Evolutionary conservation across 2,113 vertebrate genomes (phyloP).

Genomic region (Papio anubis): DNA sequence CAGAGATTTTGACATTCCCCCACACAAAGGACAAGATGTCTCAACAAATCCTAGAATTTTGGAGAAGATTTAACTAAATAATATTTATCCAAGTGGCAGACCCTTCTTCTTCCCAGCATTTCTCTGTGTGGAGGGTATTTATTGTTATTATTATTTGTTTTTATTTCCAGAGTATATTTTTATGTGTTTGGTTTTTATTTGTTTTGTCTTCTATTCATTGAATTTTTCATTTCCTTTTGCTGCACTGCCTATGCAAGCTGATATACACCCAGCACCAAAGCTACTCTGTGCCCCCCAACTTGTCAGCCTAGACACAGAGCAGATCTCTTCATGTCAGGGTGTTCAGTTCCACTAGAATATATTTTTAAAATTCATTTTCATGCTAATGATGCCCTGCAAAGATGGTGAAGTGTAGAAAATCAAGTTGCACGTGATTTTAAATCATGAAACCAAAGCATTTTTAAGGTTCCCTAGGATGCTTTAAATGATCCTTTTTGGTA

Average conservation of each 20-base stretch:
- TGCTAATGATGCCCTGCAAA: slow-evolving; percentile 65
- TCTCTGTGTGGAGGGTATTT: neutral
- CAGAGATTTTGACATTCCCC: slow-evolving; percentile 43
- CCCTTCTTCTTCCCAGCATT: neutral
- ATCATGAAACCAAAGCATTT: slow-evolving; percentile 41
- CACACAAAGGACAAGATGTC: slow-evolving; percentile 49
- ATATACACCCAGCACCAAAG: neutral
- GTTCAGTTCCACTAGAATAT: slow-evolving; percentile 22
- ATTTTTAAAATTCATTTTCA: slow-evolving; percentile 69
- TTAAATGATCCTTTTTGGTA: slow-evolving; percentile 54
- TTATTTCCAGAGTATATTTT: neutral
- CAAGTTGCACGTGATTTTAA: slow-evolving; percentile 56
- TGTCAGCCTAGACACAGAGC: neutral
- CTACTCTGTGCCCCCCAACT: neutral
- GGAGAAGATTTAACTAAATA: neutral
- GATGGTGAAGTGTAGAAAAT: slow-evolving; percentile 34
- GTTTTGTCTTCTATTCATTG: neutral
- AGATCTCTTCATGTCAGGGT: neutral
- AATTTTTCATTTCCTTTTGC: neutral
- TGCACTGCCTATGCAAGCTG: neutral
- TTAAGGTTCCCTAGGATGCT: slow-evolving; percentile 43
- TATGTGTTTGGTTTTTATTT: neutral
- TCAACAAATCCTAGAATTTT: neutral
- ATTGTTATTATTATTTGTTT: neutral
- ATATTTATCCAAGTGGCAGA: neutral